Evolutionary conservation across 1,140 invertebrate species (phyloP).

Genomic region (roundworm (Caenorhabditis elegans)): WBcel235 BX284604.4:14394001-14394500

Average conservation of each 20-base stretch:
- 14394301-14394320: constrained; percentile 65
- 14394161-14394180: constrained; percentile 32
- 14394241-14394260: constrained; percentile 59
- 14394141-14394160: constrained; percentile 28
- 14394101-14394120: too few species aligned
- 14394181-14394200: constrained; percentile 43
- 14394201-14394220: constrained; percentile 55
- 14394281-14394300: constrained; percentile 65
- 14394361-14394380: constrained; percentile 64
- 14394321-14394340: constrained; percentile 65
- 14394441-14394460: neutral
- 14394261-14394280: constrained; percentile 61
- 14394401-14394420: too few species aligned
- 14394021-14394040: too few species aligned
- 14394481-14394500: too few species aligned
- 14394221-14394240: constrained; percentile 56
- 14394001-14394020: too few species aligned
- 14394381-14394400: constrained; percentile 52
- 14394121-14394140: neutral
- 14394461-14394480: neutral
- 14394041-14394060: too few species aligned
- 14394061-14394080: too few species aligned
- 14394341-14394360: constrained; percentile 62
- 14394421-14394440: neutral
- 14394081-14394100: too few species aligned